Evolutionary conservation across 2,888 invertebrate genomes (phyloP).

Genomic region (Beris morrisii): DNA sequence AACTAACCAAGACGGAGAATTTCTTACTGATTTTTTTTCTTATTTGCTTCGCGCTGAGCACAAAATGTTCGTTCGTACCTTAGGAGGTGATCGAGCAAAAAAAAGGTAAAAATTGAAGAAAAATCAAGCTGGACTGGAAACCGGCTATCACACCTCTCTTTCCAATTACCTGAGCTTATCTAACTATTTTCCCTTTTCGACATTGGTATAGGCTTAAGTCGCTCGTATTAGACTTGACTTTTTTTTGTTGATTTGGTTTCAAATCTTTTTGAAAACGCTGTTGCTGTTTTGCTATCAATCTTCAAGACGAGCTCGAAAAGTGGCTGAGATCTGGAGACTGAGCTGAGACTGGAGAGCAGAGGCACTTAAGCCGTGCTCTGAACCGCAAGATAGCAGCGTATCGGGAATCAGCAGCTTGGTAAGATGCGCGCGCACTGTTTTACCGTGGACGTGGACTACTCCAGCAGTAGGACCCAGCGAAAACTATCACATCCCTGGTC

Average conservation of each 20-base stretch:
- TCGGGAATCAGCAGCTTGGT: background rate
- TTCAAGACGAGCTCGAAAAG: conserved; percentile 9
- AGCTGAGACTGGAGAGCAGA: too few relatives aligned
- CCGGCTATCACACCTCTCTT: conserved; percentile 13
- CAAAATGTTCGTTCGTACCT: conserved; percentile 21
- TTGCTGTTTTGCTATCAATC: conserved; percentile 15
- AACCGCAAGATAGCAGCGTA: background rate
- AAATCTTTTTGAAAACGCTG: too few relatives aligned
- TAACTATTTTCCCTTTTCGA: background rate
- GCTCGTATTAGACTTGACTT: conserved; percentile 14
- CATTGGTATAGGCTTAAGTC: too few relatives aligned
- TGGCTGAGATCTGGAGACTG: background rate
- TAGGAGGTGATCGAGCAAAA: conserved; percentile 3
- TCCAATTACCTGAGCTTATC: conserved; percentile 25
- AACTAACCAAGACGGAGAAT: conserved; percentile 24
- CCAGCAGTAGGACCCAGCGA: background rate
- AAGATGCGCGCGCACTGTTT: conserved; percentile 19
- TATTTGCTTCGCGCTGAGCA: conserved; percentile 15
- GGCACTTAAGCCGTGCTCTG: conserved; percentile 28
- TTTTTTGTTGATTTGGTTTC: conserved; percentile 11
- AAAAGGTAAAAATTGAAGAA: background rate
- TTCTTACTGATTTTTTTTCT: conserved; percentile 11
- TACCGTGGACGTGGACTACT: background rate
- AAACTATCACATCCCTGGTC: conserved; percentile 8
- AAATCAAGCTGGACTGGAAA: background rate